Conservation (phyloP, 2,888 invertebrate species). For the Seira ritae region DNA sequence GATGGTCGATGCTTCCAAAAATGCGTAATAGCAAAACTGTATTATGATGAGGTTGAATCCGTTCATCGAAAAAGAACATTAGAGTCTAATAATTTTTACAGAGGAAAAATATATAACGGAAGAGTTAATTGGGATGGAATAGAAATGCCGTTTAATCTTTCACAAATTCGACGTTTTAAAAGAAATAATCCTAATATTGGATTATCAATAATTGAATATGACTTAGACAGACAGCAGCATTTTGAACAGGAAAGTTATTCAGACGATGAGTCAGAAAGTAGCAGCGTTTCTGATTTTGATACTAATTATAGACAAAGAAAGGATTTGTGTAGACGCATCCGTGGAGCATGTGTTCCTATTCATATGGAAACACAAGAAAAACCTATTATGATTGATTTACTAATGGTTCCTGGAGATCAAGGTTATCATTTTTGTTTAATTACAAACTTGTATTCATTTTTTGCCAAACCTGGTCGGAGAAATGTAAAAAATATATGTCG, state of each 20-base stretch:
- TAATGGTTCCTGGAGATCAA: neutral
- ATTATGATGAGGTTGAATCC: neutral
- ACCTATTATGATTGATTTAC: neutral
- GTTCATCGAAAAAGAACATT: neutral
- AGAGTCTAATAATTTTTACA: conserved; percentile 5
- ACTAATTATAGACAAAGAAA: neutral
- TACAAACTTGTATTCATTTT: neutral
- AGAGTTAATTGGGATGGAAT: conserved; percentile 17
- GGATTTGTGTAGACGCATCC: neutral
- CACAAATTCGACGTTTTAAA: conserved; percentile 7
- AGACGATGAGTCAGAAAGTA: neutral
- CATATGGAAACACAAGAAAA: neutral
- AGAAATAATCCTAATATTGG: conserved; percentile 8
- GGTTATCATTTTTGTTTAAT: neutral
- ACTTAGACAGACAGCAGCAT: neutral
- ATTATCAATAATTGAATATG: neutral
- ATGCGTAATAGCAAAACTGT: neutral
- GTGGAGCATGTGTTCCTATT: conserved; percentile 10
- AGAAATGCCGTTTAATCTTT: neutral
- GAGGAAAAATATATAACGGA: neutral
- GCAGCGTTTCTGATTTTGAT: neutral
- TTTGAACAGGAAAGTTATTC: neutral
- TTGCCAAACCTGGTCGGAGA: neutral
- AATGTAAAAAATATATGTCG: neutral
- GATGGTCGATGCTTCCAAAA: neutral